A percentile compares a stretch with the other conserved stretches of the same genome.
Evolutionary conservation across 1,140 invertebrate genomes (phyloP).

Genomic region (Micrasema minimum): DNA sequence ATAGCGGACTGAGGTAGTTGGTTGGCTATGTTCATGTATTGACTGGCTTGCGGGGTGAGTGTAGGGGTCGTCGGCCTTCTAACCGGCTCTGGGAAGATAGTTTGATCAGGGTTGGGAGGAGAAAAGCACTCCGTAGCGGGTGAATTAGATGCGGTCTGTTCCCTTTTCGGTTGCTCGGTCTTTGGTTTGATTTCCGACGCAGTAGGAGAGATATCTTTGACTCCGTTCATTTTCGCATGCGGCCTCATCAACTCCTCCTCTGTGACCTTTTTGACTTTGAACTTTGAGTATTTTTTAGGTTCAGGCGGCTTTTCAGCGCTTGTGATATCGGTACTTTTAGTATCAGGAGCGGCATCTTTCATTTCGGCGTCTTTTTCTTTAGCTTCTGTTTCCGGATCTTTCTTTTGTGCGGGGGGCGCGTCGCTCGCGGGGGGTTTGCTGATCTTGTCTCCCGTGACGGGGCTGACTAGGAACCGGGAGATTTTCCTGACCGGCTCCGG

Average conservation of each 20-base stretch:
- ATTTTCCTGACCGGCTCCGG: constrained; percentile 74
- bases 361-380: not conserved
- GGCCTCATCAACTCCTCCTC: constrained; percentile 39
- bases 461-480: constrained; percentile 83
- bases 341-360: not conserved
- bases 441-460: constrained; percentile 75
- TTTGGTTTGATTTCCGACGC: not conserved
- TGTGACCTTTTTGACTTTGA: constrained; percentile 51
- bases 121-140: constrained; percentile 7
- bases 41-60: constrained; percentile 45
- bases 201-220: constrained; percentile 22
- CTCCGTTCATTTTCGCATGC: constrained; percentile 50
- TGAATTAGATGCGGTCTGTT: not conserved
- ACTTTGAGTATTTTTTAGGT: constrained; percentile 48
- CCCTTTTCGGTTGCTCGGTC: constrained; percentile 6
- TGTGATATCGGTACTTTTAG: constrained; percentile 25
- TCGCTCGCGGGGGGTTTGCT: constrained; percentile 43
- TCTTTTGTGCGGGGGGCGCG: constrained; percentile 35
- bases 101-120: constrained; percentile 14
- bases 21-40: constrained; percentile 41
- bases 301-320: constrained; percentile 34
- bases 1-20: constrained; percentile 47
- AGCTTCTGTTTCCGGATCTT: constrained; percentile 17
- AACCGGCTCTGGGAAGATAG: constrained; percentile 26
- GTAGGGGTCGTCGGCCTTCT: constrained; percentile 41